Base-by-base conservation (phyloP, 2,797 vertebrate species). In the Falco columbarius region DNA sequence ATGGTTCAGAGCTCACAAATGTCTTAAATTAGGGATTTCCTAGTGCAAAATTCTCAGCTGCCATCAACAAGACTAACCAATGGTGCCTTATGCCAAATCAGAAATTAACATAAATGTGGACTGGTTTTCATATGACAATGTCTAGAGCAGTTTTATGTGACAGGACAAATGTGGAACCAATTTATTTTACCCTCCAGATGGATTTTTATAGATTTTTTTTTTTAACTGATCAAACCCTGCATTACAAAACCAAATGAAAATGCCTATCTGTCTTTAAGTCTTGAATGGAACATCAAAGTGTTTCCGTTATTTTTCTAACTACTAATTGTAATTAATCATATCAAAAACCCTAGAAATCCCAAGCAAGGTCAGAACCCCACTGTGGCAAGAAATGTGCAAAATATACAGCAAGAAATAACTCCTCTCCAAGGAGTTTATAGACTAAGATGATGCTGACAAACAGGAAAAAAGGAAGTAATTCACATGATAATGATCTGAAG, bases 181-280 rank as follows among this genome's bases (percentile, higher is more conserved):
- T 95, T 92, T 81, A 81, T 91, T 95, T 92, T 80, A 67, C 36
- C 27, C 67, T 95, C 46, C 83, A 93, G 63, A 85, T 71, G 67
- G 47, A 71, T 84, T 95, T 90, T 81, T 82, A 44, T 54, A 65
- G 52, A 58, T 85, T 73, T 67, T 38, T 38, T 36, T 71, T 90
- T 93, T 95, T 87, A 81, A 85, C 81, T 85, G 71, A 76, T 90
- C 59, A 84, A 90, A 63, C 17, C 9, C 26, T 3, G 6, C 49
- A 67, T 85, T 89, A 67, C 61, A 87, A 90, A 95, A 93, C 30
- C 36, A 80, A 89, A 56, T 82, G 51, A 86, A 93, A 95, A 94
- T 70, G 9, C 38, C 12, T 66, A 14, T 90, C 55, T 83, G 23
- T 81, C 79, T 92, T 42, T 54, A 81, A 59, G 55, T 46, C 56